phyloP scores from a whole-genome alignment of 2,797 vertebrate species.

The Arremon brunneinucha region DNA sequence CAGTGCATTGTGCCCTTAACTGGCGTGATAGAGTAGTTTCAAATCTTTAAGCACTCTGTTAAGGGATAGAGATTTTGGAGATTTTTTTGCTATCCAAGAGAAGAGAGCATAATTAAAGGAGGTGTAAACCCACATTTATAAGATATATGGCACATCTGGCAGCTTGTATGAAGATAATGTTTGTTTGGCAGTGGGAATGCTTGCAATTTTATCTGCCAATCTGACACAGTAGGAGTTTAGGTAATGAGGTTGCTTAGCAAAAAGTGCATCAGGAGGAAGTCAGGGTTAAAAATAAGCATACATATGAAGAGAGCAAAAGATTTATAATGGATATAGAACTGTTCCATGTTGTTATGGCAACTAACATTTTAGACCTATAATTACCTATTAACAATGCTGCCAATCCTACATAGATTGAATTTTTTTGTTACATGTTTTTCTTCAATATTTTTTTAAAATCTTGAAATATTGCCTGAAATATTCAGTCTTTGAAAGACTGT shows the following conservation, averaged over 20 bases:
- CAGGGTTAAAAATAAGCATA: constrained; percentile 52
- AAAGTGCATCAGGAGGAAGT: constrained; percentile 30
- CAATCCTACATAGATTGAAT: not conserved
- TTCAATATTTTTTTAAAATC: not conserved
- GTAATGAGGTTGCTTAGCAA: constrained; percentile 42
- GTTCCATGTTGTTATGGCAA: constrained; percentile 62
- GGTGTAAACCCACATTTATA: not conserved
- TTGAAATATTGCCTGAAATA: not conserved
- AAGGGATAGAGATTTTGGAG: not conserved
- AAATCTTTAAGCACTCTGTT: not conserved
- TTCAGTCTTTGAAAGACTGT: not conserved
- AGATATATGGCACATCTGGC: constrained; percentile 19
- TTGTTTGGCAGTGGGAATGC: not conserved
- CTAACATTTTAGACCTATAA: constrained; percentile 41
- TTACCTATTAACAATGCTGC: constrained; percentile 36
- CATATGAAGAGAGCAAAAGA: not conserved
- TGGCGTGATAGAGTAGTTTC: not conserved
- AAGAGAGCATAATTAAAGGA: constrained; percentile 1
- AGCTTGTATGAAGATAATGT: not conserved
- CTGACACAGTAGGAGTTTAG: constrained; percentile 1
- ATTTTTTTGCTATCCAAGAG: not conserved
- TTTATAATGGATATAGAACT: constrained; percentile 28
- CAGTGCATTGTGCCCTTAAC: not conserved
- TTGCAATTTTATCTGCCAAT: constrained; percentile 6
- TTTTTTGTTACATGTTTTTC: constrained; percentile 5